Evolutionary conservation across 2,888 invertebrate genomes (phyloP).

Genomic region (Limnephilus auricula): DNA sequence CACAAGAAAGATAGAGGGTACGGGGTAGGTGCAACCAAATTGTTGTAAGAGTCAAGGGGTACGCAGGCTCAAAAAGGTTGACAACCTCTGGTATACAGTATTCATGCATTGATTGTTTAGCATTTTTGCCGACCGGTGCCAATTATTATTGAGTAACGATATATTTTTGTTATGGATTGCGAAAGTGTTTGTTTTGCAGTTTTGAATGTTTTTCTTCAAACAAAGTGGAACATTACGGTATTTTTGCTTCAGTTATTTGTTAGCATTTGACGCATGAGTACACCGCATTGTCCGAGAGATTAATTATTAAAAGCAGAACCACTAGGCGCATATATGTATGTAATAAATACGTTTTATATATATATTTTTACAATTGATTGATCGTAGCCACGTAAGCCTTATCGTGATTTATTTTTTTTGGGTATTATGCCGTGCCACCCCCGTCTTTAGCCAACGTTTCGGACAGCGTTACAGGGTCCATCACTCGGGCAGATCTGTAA

Average conservation of each 20-base stretch:
- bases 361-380: background rate
- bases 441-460: too few species aligned
- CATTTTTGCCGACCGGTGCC: background rate
- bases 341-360: background rate
- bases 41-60: too few species aligned
- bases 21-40: too few species aligned
- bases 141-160: background rate
- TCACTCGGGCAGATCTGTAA: too few species aligned
- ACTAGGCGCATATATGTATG: background rate
- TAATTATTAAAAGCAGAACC: background rate
- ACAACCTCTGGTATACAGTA: too few species aligned
- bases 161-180: constrained; percentile 8
- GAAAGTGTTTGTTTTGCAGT: constrained; percentile 31
- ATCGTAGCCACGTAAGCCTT: background rate
- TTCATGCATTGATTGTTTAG: background rate
- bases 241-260: constrained; percentile 3
- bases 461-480: too few species aligned
- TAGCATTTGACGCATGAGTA: background rate
- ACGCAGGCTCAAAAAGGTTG: too few species aligned
- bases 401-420: too few species aligned
- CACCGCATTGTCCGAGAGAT: background rate
- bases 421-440: too few species aligned
- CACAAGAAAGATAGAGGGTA: too few species aligned
- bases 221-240: background rate
- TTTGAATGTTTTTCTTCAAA: background rate